Evolutionary conservation across 2,888 invertebrate species (phyloP).

Genomic region (Drosophila koepferae): DNA sequence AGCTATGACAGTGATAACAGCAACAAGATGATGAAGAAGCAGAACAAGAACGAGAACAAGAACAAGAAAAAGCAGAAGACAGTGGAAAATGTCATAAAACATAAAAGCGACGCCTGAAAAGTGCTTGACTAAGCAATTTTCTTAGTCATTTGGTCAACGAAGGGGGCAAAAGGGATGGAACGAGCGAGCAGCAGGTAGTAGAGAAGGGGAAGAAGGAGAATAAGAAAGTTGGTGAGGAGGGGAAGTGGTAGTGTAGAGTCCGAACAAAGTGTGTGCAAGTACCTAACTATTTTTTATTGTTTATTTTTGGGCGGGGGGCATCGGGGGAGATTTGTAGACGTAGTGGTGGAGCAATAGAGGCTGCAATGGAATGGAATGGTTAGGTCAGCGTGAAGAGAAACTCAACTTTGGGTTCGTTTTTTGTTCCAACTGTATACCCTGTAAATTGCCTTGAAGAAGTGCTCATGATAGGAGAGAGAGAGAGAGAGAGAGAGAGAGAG

Average conservation of each 20-base stretch:
- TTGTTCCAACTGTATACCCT: slow-evolving; percentile 15
- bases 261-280: slow-evolving; percentile 32
- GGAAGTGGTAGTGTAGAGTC: not conserved
- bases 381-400: slow-evolving; percentile 19
- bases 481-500: not conserved
- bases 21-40: slow-evolving; percentile 33
- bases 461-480: not conserved
- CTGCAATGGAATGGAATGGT: slow-evolving; percentile 5
- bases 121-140: slow-evolving; percentile 77
- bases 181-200: too few relatives aligned
- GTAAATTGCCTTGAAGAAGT: not conserved
- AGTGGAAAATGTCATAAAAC: slow-evolving; percentile 68
- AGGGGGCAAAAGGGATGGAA: not conserved
- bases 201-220: not conserved
- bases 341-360: not conserved
- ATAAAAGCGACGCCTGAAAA: slow-evolving; percentile 75
- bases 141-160: slow-evolving; percentile 73
- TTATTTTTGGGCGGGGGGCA: not conserved
- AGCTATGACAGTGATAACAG: slow-evolving; percentile 50
- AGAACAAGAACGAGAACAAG: not conserved
- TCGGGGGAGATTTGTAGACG: slow-evolving; percentile 8
- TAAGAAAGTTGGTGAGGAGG: not conserved
- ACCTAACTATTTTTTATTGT: slow-evolving; percentile 30
- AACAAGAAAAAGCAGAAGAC: not conserved
- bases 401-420: slow-evolving; percentile 12